phyloP scores from a whole-genome alignment of 2,888 invertebrate species.

The Nemurella pictetii region DNA sequence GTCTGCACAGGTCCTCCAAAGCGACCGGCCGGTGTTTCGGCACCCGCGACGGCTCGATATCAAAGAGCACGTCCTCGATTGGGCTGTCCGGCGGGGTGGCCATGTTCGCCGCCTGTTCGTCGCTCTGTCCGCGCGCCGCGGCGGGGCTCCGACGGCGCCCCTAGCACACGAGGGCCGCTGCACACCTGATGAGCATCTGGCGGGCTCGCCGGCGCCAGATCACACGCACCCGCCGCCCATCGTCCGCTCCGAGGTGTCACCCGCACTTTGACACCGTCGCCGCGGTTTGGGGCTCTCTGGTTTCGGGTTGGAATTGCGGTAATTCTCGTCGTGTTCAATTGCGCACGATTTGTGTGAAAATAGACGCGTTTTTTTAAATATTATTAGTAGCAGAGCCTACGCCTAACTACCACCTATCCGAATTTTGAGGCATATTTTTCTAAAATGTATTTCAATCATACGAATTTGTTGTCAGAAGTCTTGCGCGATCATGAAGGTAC shows the following conservation, averaged over 20 bases:
- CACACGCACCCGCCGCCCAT: background rate
- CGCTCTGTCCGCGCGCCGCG: no score
- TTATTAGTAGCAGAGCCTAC: background rate
- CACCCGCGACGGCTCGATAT: constrained; percentile 76
- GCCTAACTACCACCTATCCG: background rate
- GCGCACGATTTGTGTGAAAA: background rate
- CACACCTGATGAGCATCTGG: background rate
- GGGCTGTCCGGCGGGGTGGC: constrained; percentile 86
- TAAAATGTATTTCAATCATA: background rate
- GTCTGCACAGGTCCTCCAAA: constrained; percentile 86
- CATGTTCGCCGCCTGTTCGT: no score
- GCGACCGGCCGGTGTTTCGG: constrained; percentile 85
- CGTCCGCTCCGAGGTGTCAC: no score
- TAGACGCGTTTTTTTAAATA: background rate
- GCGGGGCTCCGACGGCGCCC: background rate
- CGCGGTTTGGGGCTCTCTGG: no score
- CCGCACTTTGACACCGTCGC: no score
- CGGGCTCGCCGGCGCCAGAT: background rate
- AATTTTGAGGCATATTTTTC: background rate
- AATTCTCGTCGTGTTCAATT: background rate
- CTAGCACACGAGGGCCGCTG: background rate
- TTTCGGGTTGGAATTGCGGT: no score
- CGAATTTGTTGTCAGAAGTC: background rate
- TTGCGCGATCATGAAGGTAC: background rate
- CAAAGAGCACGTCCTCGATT: constrained; percentile 83